These are phyloP conservation scores for Spodoptera picta DNA, from an alignment of 2,888 invertebrate genomes.

Conservation along the genomic window DNA sequence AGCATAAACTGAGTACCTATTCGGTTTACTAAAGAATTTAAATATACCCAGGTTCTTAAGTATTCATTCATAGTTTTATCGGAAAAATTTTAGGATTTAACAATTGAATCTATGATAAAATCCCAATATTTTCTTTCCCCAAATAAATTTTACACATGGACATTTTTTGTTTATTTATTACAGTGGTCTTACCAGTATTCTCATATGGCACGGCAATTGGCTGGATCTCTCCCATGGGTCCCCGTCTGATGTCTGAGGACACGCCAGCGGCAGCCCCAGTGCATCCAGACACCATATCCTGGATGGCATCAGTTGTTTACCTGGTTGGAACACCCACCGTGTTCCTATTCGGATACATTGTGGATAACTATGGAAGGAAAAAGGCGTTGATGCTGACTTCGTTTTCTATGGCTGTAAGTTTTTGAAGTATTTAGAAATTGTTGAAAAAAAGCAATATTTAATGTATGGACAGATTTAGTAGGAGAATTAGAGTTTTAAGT, in stretches of 20 bases:
- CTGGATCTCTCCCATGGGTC: constrained; percentile 88
- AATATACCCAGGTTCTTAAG: too few relatives aligned
- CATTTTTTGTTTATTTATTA: constrained; percentile 31
- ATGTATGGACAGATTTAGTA: too few relatives aligned
- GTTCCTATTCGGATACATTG: constrained; percentile 85
- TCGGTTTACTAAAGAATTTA: too few relatives aligned
- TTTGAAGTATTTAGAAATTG: neutral
- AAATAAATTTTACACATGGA: too few relatives aligned
- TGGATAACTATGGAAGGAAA: constrained; percentile 87
- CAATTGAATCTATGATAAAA: too few relatives aligned
- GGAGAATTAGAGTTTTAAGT: too few relatives aligned
- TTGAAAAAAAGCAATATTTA: too few relatives aligned
- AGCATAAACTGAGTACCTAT: too few relatives aligned
- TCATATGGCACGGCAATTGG: constrained; percentile 87
- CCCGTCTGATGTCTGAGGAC: constrained; percentile 81
- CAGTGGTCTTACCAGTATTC: constrained; percentile 88
- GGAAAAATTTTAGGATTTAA: too few relatives aligned
- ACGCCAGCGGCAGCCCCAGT: constrained; percentile 80
- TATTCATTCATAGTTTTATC: too few relatives aligned
- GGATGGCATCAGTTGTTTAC: constrained; percentile 88
- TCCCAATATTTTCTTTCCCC: too few relatives aligned
- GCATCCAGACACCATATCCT: constrained; percentile 83
- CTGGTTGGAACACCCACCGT: constrained; percentile 87
- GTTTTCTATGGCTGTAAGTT: constrained; percentile 79
- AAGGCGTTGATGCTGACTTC: constrained; percentile 82